Evolutionary conservation across 2,113 vertebrate genomes (phyloP).

Genomic region (Mus spicilegus): DNA sequence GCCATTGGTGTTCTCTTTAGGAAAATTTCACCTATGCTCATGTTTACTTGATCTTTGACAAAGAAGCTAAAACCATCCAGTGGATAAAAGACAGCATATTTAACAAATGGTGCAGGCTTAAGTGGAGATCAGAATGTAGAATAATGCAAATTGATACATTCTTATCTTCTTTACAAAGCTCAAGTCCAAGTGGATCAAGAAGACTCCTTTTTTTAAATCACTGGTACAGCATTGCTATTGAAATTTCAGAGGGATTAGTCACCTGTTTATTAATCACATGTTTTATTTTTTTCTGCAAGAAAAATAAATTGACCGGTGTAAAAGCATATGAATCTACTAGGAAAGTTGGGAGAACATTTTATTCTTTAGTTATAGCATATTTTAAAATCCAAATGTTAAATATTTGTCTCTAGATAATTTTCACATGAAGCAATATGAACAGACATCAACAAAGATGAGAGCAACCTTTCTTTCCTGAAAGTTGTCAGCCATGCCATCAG

Average conservation of each 20-base stretch:
- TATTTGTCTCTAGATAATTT: background rate
- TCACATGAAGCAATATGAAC: background rate
- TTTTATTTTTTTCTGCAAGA: background rate
- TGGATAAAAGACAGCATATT: no score
- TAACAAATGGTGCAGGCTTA: no score
- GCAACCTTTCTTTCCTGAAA: background rate
- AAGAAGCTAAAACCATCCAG: no score
- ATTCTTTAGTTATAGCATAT: background rate
- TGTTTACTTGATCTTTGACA: no score
- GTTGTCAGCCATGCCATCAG: background rate
- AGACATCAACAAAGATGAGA: background rate
- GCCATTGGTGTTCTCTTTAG: no score
- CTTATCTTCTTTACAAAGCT: no score
- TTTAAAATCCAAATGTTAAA: background rate
- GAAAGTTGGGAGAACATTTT: background rate
- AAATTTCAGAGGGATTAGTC: background rate
- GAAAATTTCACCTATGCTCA: no score
- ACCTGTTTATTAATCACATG: background rate
- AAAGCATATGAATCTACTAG: background rate
- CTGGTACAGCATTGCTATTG: background rate
- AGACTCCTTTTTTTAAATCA: background rate
- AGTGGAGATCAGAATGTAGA: no score
- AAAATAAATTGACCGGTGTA: background rate
- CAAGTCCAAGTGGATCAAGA: no score
- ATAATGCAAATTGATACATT: no score